Base-by-base conservation (phyloP, 2,113 vertebrate genomes). In the Athene cunicularia region DNA sequence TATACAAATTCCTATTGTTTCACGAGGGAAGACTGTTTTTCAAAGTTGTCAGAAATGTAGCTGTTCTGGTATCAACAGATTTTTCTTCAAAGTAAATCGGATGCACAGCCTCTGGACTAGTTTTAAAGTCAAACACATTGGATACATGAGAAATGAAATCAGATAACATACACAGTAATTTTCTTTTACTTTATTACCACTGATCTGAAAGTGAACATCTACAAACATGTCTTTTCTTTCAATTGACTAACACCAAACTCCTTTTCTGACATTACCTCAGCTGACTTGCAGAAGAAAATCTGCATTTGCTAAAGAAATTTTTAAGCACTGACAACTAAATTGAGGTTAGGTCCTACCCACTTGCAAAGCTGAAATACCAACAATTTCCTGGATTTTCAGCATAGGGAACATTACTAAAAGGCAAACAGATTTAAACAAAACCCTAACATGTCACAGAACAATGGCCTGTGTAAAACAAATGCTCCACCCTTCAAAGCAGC, bases 61-160 rank as follows among this genome's bases (percentile, higher is more conserved):
- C 39, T 68, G 60, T 94, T 85, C 70, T 71, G 58, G 50, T 88
- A 89, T 37, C n/a, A 91, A 68, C 9, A 86, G 70, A 90, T 95
- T 93, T 82, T 93, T 91, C 70, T 89, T 93, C 92, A 93, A 93
- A 96, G 87, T 55, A 82, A 86, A 93, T 91, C 0, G 0, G 41
- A 95, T 55, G 80, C 52, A 92, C 73, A 91, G 87, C 70, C 81
- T 86, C 86, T 93, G 79, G 77, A 89, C 82, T 85, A n/a, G 64
- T 93, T 96, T 96, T 85, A 92, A 88, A 97, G 80, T 59, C 59
- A 89, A 95, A 70, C 41, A 85, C 68, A 90, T 12, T 91, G 76
- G 37, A 88, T 86, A 92, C 62, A 95, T 21, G 70, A 95, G 85
- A 97, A 96, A 95, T 83, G 11, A 97, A 96, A 97, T 96, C 92